These are phyloP conservation scores for Corythornis leucogaster DNA, from an alignment of 2,797 vertebrate species.

Conservation along the genomic window DNA sequence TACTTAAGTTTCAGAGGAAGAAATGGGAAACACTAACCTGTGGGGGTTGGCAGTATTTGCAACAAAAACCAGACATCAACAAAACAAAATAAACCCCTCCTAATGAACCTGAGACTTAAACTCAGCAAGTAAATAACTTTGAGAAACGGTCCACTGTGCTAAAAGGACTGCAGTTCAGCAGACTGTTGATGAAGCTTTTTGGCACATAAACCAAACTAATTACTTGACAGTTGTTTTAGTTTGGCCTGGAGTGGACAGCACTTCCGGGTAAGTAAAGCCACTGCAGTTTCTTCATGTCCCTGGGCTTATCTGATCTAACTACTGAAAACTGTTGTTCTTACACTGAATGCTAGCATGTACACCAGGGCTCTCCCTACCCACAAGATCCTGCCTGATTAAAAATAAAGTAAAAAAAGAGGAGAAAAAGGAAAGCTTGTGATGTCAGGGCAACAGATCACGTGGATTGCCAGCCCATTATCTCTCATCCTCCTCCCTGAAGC, in stretches of 20 bases:
- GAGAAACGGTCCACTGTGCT: not conserved
- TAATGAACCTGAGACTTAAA: not conserved
- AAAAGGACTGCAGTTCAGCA: not conserved
- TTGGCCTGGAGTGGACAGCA: not conserved
- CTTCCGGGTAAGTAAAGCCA: not conserved
- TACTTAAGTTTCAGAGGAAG: not conserved
- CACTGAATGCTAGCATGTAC: not conserved
- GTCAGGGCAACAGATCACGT: not conserved
- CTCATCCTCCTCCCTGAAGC: conserved; percentile 8
- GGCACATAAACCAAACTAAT: not conserved
- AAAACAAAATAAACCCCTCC: not conserved
- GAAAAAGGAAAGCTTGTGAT: not conserved
- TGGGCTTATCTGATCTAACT: not conserved
- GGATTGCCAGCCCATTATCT: conserved; percentile 13
- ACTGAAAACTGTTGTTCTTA: not conserved
- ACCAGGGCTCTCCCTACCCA: not conserved
- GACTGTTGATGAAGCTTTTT: not conserved
- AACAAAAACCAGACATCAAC: not conserved
- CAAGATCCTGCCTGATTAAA: not conserved
- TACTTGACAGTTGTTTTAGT: not conserved
- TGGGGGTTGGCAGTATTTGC: not conserved
- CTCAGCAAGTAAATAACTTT: not conserved
- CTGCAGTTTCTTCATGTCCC: not conserved
- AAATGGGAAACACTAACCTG: not conserved
- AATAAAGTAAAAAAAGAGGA: not conserved